Percentiles rank a stretch among this genome's conserved stretches.
These are phyloP conservation scores for Mythimna loreyi DNA, from an alignment of 2,888 invertebrate genomes.

Conservation along the genomic window DNA sequence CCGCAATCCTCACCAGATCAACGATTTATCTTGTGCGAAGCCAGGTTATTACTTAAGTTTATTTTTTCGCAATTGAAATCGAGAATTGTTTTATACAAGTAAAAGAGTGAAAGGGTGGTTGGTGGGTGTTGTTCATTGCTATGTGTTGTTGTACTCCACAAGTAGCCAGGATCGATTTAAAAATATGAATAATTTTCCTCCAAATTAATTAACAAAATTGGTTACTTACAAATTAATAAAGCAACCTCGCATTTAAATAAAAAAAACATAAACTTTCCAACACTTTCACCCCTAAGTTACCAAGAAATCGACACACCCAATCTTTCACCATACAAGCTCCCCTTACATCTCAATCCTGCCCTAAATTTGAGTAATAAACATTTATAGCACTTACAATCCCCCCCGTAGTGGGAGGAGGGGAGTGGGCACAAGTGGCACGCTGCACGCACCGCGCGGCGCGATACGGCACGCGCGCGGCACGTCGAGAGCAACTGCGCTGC, in stretches of 20 bases:
- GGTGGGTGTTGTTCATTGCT: neutral
- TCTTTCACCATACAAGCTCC: slow-evolving; percentile 14
- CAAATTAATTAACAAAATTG: neutral
- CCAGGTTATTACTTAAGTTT: no score
- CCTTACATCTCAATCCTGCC: slow-evolving; percentile 31
- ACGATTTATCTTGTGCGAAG: no score
- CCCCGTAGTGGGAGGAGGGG: neutral
- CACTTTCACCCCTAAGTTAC: neutral
- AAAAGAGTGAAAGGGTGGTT: no score
- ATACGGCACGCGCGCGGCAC: slow-evolving; percentile 64
- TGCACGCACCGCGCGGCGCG: slow-evolving; percentile 59
- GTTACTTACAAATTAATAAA: slow-evolving; percentile 8
- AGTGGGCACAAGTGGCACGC: slow-evolving; percentile 27
- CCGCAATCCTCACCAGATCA: no score
- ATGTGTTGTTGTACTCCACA: neutral
- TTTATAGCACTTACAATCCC: slow-evolving; percentile 40
- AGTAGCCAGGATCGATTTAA: no score
- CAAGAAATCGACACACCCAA: slow-evolving; percentile 27
- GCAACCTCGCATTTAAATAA: no score
- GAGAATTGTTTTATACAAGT: no score
- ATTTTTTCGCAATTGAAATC: no score
- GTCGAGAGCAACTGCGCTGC: slow-evolving; percentile 33
- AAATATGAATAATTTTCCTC: neutral
- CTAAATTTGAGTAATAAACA: slow-evolving; percentile 53
- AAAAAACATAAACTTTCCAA: neutral